Evolutionary conservation across 2,113 vertebrate genomes (phyloP).

Genomic region (Formicarius rufipectus): DNA sequence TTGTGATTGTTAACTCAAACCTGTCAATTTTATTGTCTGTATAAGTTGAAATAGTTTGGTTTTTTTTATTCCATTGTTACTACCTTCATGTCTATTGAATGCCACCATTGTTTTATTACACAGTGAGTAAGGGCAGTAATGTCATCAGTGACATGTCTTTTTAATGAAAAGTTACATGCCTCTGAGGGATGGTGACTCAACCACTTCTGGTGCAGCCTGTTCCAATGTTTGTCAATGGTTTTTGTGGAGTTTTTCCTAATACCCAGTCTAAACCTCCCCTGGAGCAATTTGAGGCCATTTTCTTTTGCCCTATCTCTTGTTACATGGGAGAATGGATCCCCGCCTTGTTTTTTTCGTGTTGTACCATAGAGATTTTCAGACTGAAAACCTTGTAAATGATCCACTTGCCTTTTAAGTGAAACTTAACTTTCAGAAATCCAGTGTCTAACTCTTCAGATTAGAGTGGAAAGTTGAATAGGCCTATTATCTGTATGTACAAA

Average conservation of each 20-base stretch:
- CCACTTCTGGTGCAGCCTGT: not conserved
- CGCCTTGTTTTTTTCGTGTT: not conserved
- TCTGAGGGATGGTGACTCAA: not conserved
- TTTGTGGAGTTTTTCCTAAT: not conserved
- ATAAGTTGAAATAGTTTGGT: not conserved
- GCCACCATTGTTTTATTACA: not conserved
- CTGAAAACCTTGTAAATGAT: not conserved
- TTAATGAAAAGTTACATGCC: no score
- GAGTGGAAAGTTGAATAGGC: not conserved
- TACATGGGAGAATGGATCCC: not conserved
- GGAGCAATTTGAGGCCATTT: not conserved
- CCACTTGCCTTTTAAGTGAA: not conserved
- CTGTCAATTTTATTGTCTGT: accelerated
- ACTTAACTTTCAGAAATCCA: not conserved
- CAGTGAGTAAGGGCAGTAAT: not conserved
- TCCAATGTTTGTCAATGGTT: not conserved
- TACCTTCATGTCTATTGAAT: not conserved
- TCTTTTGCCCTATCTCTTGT: not conserved
- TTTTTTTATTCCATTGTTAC: not conserved
- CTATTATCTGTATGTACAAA: not conserved
- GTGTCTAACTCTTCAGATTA: not conserved
- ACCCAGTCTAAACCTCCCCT: not conserved
- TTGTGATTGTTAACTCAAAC: not conserved
- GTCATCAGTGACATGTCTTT: not conserved
- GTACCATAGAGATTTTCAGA: not conserved